These are phyloP conservation scores for Rhagologus leucostigma DNA, from an alignment of 2,113 vertebrate species.

Conservation along the genomic window DNA sequence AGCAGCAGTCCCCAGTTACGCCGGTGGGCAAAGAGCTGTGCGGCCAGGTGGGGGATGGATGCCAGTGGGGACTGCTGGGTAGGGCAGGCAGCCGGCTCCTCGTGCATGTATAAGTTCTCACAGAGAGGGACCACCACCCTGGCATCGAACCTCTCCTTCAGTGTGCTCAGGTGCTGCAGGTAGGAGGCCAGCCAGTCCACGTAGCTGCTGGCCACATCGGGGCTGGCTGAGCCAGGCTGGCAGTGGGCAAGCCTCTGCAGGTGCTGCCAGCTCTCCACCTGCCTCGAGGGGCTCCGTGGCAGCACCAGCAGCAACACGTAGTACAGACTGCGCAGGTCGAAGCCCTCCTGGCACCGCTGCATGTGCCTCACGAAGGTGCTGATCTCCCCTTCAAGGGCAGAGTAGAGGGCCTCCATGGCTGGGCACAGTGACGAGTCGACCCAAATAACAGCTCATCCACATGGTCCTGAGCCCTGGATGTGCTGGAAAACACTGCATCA, in stretches of 20 bases:
- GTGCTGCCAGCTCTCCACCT: constrained; percentile 41
- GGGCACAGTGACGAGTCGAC: fast-evolving
- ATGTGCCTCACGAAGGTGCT: background rate
- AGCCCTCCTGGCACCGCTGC: background rate
- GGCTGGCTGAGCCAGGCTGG: background rate
- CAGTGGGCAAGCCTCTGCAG: background rate
- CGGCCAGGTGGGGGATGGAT: background rate
- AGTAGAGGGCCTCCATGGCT: constrained; percentile 7
- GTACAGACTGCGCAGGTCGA: constrained; percentile 2
- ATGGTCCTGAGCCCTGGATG: background rate
- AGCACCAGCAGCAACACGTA: background rate
- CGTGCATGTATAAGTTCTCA: constrained; percentile 33
- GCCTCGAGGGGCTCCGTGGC: background rate
- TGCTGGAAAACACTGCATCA: background rate
- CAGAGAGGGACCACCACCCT: constrained; percentile 51
- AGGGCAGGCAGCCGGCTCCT: background rate
- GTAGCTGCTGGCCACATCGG: background rate
- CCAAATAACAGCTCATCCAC: background rate
- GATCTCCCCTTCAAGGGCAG: constrained; percentile 23
- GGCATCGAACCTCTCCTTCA: constrained; percentile 43
- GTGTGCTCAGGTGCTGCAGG: background rate
- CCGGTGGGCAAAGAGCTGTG: constrained; percentile 26
- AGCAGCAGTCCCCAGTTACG: constrained; percentile 57
- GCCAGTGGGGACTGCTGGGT: fast-evolving
- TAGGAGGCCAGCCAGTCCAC: constrained; percentile 56